Base-by-base conservation (phyloP, 2,113 vertebrate species). In the Pseudorectes ferrugineus region DNA sequence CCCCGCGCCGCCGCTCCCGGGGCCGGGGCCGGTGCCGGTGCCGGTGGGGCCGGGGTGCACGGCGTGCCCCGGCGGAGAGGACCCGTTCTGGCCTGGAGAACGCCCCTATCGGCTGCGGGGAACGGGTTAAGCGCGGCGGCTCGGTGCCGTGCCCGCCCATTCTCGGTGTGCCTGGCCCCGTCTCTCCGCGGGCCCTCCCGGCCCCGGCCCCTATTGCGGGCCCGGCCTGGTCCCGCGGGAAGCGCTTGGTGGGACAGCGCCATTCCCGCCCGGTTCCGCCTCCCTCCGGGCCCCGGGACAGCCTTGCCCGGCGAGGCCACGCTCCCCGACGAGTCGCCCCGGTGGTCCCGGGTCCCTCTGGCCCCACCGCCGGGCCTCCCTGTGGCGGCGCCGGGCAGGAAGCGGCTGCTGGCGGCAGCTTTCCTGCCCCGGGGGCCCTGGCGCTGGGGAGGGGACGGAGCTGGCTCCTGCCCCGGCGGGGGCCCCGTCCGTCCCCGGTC, bases 371-470 rank as follows among this genome's bases (percentile, higher is more conserved):
- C 55, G 25, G 54, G 54, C 67, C 67, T 51, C 52, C 59, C 83
- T 29, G 46, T 49, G 38, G 61, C 33, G 86, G 90, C 90, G 90
- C 72, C 81, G 43, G 49, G 66, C 86, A 78, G 93, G 93, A 92
- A 95, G 61, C 82, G 35, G 76, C 75, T 65, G 63, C 21, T 59
- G 82, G 65, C 71, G 65, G 77, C 25, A 8, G 52, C 48, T 43
- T 93, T 93, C 88, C 92, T 91, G 71, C 65, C 17, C 25, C 52
- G 65, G 82, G 70, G 87, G 82, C 81, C 92, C 62, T 22, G 49
- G 62, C 57, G 45, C 57, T 31, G 66, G 49, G 68, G 62, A 70
- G 52, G 70, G 35, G 63, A 49, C 4, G 59, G 59, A 26, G 61
- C 54, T 14, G 85, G 21, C 24, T 49, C 17, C 33, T 38, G 33